phyloP scores from a whole-genome alignment of 35 echinoderm and acorn worm genomes.

The Chiridota heheva region DNA sequence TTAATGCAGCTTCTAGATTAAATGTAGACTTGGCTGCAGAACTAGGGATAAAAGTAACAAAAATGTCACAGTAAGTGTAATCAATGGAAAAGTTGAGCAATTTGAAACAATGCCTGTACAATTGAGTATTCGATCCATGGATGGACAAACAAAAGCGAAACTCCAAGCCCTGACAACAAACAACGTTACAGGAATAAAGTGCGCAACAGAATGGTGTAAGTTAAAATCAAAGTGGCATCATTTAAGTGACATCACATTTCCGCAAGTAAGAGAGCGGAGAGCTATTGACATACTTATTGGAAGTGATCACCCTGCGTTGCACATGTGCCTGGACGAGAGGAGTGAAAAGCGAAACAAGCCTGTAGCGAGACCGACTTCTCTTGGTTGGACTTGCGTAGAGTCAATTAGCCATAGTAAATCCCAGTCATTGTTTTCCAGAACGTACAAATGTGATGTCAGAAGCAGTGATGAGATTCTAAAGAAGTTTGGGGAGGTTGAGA shows the following conservation, averaged over 20 bases:
- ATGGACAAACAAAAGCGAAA: conserved; percentile 28
- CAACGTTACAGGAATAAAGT: conserved; percentile 22
- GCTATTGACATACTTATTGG: too few relatives aligned
- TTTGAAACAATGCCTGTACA: conserved; percentile 54
- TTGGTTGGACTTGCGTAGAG: too few relatives aligned
- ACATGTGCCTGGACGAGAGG: too few relatives aligned
- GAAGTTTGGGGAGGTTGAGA: too few relatives aligned
- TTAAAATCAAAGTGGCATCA: conserved; percentile 32
- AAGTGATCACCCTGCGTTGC: too few relatives aligned
- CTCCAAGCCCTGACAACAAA: conserved; percentile 34
- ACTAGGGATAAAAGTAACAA: not conserved
- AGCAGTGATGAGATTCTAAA: too few relatives aligned
- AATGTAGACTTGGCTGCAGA: conserved; percentile 2
- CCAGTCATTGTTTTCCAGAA: too few relatives aligned
- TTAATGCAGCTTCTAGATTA: too few relatives aligned
- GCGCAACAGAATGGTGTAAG: conserved; percentile 30
- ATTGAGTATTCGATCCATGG: not conserved
- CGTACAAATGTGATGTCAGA: too few relatives aligned
- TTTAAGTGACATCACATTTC: conserved; percentile 15
- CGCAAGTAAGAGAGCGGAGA: not conserved
- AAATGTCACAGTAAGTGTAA: not conserved
- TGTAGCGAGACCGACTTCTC: too few relatives aligned
- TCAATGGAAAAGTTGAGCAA: conserved; percentile 20
- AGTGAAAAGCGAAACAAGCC: too few relatives aligned
- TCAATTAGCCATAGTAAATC: too few relatives aligned